A percentile compares a stretch with the other conserved stretches of the same genome.
Conservation (phyloP, 1,140 invertebrate genomes). For the Acromyrmex charruanus region DNA sequence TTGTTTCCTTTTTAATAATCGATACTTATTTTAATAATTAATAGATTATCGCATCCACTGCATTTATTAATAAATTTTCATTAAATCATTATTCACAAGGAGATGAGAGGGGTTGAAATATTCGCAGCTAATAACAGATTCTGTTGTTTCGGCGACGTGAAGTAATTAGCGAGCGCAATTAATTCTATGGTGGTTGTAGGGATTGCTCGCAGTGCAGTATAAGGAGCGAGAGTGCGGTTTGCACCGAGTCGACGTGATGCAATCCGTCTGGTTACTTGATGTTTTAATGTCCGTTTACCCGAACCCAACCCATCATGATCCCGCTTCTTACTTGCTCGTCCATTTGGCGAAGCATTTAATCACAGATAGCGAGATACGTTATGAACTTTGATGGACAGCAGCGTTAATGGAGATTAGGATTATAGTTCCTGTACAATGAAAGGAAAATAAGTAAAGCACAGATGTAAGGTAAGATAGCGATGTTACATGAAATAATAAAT, state of each 20-base stretch:
- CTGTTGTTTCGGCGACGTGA: slow-evolving; percentile 70
- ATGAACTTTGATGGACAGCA: slow-evolving; percentile 26
- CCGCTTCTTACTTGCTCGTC: slow-evolving; percentile 60
- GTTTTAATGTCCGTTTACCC: slow-evolving; percentile 51
- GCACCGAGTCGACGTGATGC: slow-evolving; percentile 60
- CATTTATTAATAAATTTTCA: slow-evolving; percentile 42
- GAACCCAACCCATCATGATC: slow-evolving; percentile 33
- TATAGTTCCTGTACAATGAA: not conserved
- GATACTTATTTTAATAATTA: slow-evolving; percentile 27
- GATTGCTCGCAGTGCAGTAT: slow-evolving; percentile 63
- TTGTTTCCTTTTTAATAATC: not conserved
- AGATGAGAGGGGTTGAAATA: slow-evolving; percentile 59
- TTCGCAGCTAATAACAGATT: slow-evolving; percentile 74
- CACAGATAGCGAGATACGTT: slow-evolving; percentile 41
- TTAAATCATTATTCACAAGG: slow-evolving; percentile 43
- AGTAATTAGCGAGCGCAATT: slow-evolving; percentile 79
- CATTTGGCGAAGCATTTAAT: slow-evolving; percentile 60
- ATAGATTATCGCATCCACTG: not conserved
- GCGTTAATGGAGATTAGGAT: slow-evolving; percentile 44
- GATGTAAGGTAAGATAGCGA: not conserved
- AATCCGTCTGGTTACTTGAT: slow-evolving; percentile 60
- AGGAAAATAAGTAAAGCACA: not conserved
- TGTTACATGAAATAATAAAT: slow-evolving; percentile 5
- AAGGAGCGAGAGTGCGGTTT: slow-evolving; percentile 68
- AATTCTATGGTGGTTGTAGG: slow-evolving; percentile 75